These are phyloP conservation scores for Meandrusa payeni DNA, from an alignment of 2,888 invertebrate genomes.

Conservation along the genomic window DNA sequence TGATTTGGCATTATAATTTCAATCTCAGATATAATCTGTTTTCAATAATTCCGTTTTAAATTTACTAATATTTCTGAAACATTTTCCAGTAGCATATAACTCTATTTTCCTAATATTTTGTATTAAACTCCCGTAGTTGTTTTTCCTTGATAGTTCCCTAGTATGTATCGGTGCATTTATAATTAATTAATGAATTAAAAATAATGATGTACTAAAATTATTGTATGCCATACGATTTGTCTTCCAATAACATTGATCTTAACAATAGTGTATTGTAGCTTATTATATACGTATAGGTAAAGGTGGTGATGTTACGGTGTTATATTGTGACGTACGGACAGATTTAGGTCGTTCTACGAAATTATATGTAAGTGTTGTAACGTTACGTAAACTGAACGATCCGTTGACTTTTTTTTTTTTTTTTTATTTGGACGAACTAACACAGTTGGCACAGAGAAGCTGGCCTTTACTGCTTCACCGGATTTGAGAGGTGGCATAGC, in stretches of 20 bases:
- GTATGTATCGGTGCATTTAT: constrained; percentile 73
- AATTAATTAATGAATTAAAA: constrained; percentile 48
- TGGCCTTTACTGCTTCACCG: too few relatives aligned
- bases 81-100: constrained; percentile 64
- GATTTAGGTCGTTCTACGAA: constrained; percentile 2
- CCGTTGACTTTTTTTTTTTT: too few relatives aligned
- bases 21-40: constrained; percentile 29
- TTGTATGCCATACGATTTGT: constrained; percentile 81
- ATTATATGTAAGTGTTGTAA: constrained; percentile 18
- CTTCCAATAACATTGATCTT: constrained; percentile 80
- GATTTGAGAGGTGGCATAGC: too few relatives aligned
- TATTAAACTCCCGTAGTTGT: constrained; percentile 64
- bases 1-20: constrained; percentile 31
- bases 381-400: background rate
- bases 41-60: constrained; percentile 42
- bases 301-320: constrained; percentile 56
- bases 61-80: constrained; percentile 57
- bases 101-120: constrained; percentile 77
- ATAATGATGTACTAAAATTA: constrained; percentile 66
- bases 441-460: too few relatives aligned
- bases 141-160: constrained; percentile 62
- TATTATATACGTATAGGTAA: constrained; percentile 67
- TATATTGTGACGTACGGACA: constrained; percentile 17
- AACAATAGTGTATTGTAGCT: constrained; percentile 79
- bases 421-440: too few relatives aligned